Conservation (phyloP, 2,797 vertebrate species). For the Buceros bicornis region DNA sequence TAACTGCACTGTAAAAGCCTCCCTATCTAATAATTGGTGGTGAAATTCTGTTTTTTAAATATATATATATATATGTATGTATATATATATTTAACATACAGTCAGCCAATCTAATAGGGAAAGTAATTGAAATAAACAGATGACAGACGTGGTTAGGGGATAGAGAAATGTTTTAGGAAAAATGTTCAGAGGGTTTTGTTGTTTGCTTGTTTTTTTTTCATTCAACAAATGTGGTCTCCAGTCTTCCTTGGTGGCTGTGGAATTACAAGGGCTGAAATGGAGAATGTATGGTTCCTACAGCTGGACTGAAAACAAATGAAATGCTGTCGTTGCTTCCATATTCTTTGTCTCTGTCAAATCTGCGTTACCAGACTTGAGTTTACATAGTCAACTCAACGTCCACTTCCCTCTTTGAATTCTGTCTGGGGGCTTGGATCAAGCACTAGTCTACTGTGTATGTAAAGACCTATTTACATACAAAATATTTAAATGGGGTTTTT, state of each 20-base stretch:
- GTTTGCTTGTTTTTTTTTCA: not conserved
- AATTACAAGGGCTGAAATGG: not conserved
- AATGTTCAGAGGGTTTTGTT: not conserved
- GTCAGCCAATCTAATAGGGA: not conserved
- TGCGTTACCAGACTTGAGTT: conserved; percentile 32
- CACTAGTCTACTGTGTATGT: conserved; percentile 32
- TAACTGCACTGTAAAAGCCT: not conserved
- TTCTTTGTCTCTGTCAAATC: conserved; percentile 17
- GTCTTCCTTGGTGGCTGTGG: not conserved
- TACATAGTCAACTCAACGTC: conserved; percentile 15
- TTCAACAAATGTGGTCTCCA: not conserved
- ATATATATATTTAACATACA: not conserved
- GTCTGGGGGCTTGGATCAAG: not conserved
- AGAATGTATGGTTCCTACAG: not conserved
- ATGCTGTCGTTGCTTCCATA: not conserved
- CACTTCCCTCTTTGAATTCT: conserved; percentile 15
- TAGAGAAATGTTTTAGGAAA: not conserved
- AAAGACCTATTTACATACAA: conserved; percentile 54
- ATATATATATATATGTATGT: not conserved
- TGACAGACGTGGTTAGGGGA: not conserved
- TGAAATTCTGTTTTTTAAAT: not conserved
- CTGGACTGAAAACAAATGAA: not conserved
- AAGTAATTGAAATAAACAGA: not conserved
- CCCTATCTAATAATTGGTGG: not conserved
- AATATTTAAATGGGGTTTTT: conserved; percentile 20